Base-by-base conservation (phyloP, 2,888 invertebrate species). In the Oscheius sp. region DNA sequence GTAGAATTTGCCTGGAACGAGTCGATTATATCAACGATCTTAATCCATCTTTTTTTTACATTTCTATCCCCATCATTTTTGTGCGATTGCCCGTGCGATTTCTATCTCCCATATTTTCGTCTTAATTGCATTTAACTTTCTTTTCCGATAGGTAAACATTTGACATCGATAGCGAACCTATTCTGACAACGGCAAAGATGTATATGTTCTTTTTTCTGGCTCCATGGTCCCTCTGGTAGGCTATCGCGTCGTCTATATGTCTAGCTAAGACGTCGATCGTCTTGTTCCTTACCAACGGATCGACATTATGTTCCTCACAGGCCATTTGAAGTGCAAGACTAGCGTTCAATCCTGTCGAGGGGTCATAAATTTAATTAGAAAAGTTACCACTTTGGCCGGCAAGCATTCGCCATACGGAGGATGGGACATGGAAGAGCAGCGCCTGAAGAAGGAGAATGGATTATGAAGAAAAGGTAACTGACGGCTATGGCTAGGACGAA, bases 231-330 rank as follows among this genome's bases (percentile, higher is more conserved):
- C 86, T 70, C 70, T 87, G 86, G 62, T 85, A 86, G 51, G 82
- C 80, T 54, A 89, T 82, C 61, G 88, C 88, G 73, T 88, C 87
- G 77, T 89, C 88, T 61, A 89, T 85, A 80, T 89, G 88, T 28
- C 88, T 44, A 8, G 87, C 87, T 26, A 88, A 85, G 54, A 88
- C 87, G 74, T 88, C 87, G 33, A 89, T 88, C 33, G 88, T 88
- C 70, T 87, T 86, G 57, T 86, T 84, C 12, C 88, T 81, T 33
- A 86, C 85, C 47, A 87, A 86, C 45, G 89, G 88, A 71, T 87
- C 87, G 54, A 87, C 86, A 77, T 88, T 88, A 49, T 78, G 77
- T 14, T 86, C 85, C 45, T 83, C 81, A 41, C 81, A 81, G 17
- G 86, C 86, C 66, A 86, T 70, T 71, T 86, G 84, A 9, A 86